These are phyloP conservation scores for Drosophila obscura DNA, from an alignment of 1,140 invertebrate species.

Conservation along the genomic window DNA sequence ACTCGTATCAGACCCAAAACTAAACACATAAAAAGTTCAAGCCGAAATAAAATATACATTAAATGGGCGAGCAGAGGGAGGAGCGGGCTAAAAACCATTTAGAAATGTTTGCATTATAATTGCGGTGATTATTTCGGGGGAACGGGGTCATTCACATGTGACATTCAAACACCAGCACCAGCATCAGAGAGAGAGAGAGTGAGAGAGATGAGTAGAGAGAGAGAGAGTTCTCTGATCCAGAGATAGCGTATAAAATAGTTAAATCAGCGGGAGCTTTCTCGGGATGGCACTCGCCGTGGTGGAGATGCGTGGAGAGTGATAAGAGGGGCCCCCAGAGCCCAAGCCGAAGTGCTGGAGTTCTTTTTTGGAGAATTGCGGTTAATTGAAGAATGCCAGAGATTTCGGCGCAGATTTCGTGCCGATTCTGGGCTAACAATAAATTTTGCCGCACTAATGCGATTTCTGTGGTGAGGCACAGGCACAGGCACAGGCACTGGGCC, in stretches of 20 bases:
- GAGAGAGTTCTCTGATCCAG: constrained; percentile 54
- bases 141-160: constrained; percentile 78
- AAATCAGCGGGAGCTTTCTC: constrained; percentile 51
- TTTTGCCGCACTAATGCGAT: constrained; percentile 63
- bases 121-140: constrained; percentile 63
- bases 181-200: constrained; percentile 22
- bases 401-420: constrained; percentile 33
- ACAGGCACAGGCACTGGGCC: too few species aligned
- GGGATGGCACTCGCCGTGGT: too few species aligned
- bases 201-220: constrained; percentile 19
- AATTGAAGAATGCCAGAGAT: constrained; percentile 71
- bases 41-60: too few species aligned
- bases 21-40: too few species aligned
- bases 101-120: constrained; percentile 74
- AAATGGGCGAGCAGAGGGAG: constrained; percentile 12
- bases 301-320: constrained; percentile 55
- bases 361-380: constrained; percentile 47
- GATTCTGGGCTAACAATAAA: constrained; percentile 63
- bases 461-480: constrained; percentile 58
- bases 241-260: constrained; percentile 68
- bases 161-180: constrained; percentile 49
- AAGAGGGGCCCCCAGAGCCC: constrained; percentile 23
- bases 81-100: constrained; percentile 54
- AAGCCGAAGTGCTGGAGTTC: not conserved
- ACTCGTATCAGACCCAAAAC: too few species aligned